Evolutionary conservation across 2,888 invertebrate species (phyloP).

Genomic region (Serripes groenlandicus): DNA sequence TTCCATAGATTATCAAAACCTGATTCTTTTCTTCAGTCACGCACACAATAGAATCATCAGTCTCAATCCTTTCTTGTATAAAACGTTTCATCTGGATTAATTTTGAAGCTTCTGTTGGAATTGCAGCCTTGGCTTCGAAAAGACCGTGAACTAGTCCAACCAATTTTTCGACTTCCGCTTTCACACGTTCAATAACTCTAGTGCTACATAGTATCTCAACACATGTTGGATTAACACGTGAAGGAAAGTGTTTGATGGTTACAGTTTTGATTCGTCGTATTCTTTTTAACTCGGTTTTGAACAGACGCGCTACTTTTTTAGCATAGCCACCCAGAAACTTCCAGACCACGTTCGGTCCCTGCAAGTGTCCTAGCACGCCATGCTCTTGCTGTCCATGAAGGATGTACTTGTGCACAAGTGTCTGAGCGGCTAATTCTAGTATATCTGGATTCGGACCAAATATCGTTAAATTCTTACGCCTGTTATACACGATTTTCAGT

Average conservation of each 20-base stretch:
- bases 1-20: constrained; percentile 39
- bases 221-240: constrained; percentile 44
- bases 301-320: constrained; percentile 60
- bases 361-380: constrained; percentile 54
- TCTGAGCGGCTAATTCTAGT: constrained; percentile 59
- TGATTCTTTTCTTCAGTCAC: constrained; percentile 48
- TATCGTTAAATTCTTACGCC: constrained; percentile 89
- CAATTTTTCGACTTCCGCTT: constrained; percentile 56
- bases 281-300: constrained; percentile 43
- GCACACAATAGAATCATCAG: constrained; percentile 43
- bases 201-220: constrained; percentile 59
- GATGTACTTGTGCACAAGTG: constrained; percentile 53
- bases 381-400: constrained; percentile 44
- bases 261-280: constrained; percentile 52
- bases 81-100: constrained; percentile 31
- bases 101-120: constrained; percentile 30
- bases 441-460: constrained; percentile 58
- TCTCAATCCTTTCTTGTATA: constrained; percentile 36
- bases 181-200: constrained; percentile 45
- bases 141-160: constrained; percentile 55
- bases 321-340: constrained; percentile 60
- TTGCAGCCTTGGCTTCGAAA: constrained; percentile 39
- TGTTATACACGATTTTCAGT: constrained; percentile 46
- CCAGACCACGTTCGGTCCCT: constrained; percentile 63
- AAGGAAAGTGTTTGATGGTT: constrained; percentile 46